A percentile compares a stretch with the other conserved stretches of the same genome.
Evolutionary conservation across 1,140 invertebrate species (phyloP).

Genomic region (Halesus radiatus): DNA sequence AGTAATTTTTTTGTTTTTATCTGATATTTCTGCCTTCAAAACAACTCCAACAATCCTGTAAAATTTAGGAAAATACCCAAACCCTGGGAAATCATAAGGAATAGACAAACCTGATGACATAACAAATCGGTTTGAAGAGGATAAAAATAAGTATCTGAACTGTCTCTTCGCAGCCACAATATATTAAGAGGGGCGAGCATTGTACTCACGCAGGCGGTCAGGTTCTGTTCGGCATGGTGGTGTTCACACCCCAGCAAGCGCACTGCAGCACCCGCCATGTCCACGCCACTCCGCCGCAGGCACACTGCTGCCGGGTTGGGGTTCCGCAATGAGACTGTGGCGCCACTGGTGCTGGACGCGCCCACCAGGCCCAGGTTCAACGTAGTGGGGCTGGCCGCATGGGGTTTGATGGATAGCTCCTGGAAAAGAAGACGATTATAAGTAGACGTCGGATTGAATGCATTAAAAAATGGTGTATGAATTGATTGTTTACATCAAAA

Average conservation of each 20-base stretch:
- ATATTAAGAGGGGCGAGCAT: neutral
- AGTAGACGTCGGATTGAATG: too few species aligned
- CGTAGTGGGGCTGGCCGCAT: slow-evolving; percentile 46
- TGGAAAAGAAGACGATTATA: slow-evolving; percentile 1
- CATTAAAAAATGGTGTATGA: too few species aligned
- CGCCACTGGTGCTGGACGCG: slow-evolving; percentile 60
- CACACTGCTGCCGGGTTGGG: slow-evolving; percentile 60
- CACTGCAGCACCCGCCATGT: slow-evolving; percentile 58
- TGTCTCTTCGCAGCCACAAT: too few species aligned
- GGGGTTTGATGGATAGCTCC: slow-evolving; percentile 48
- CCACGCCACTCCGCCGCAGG: slow-evolving; percentile 56
- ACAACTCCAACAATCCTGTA: too few species aligned
- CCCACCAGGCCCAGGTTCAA: slow-evolving; percentile 62
- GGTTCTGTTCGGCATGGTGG: slow-evolving; percentile 13
- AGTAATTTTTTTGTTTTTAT: too few species aligned
- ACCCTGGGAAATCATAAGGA: too few species aligned
- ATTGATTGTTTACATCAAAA: too few species aligned
- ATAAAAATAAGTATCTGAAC: too few species aligned
- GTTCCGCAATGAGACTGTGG: slow-evolving; percentile 60
- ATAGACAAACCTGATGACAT: too few species aligned
- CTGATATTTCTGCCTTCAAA: too few species aligned
- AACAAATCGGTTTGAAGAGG: too few species aligned
- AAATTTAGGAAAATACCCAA: too few species aligned
- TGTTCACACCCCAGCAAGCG: slow-evolving; percentile 50
- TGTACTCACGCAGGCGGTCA: slow-evolving; percentile 54